Base-by-base conservation (phyloP, 2,888 invertebrate genomes). In the Rhagonycha fulva region DNA sequence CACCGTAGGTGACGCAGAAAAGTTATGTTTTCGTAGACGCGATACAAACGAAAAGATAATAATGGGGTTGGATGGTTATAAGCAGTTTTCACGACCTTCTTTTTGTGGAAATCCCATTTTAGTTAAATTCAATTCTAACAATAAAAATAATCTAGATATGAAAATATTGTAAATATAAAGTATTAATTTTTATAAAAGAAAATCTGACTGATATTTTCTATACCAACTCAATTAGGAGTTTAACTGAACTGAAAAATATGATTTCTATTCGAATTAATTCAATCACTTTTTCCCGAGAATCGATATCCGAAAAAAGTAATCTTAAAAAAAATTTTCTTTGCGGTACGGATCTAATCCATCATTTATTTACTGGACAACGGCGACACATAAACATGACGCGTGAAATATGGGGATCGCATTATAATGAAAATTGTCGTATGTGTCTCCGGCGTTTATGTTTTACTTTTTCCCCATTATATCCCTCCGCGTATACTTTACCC, bases 1-100 rank as follows among this genome's bases (percentile, higher is more conserved):
- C 68, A 77, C 77, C 47, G 74, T 73, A 73, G 79, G 77, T 80
- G 79, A 80, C 78, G 79, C 78, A 80, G 78, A 77, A 78, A 68
- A 77, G 72, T 72, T 72, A 72, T 72, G 71, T 72, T 75, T 70
- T 70, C 61, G 28, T 63, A 73, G 74, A 77, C 74, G 72, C 78
- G 75, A 76, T 79, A 74, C 76, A 74, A 77, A 77, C 74, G 72
- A 71, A 69, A 70, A 14, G 28, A 69, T 74, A 76, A 78, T 72
- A 76, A 71, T 79, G 76, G 74, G 72, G 68, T 75, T 61, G 66
- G 69, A 70, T 60, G 30, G 61, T 32, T 63, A 71, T 75, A 71
- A 69, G 68, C 72, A 71, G 30, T 72, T 72, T 71, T 75, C 72
- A 47, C 62, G 68, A 26, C 71, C 70, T n/a, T 47, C 47, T 47